Conservation (phyloP, 2,888 invertebrate genomes). For the Drosophila kanekoi region DNA sequence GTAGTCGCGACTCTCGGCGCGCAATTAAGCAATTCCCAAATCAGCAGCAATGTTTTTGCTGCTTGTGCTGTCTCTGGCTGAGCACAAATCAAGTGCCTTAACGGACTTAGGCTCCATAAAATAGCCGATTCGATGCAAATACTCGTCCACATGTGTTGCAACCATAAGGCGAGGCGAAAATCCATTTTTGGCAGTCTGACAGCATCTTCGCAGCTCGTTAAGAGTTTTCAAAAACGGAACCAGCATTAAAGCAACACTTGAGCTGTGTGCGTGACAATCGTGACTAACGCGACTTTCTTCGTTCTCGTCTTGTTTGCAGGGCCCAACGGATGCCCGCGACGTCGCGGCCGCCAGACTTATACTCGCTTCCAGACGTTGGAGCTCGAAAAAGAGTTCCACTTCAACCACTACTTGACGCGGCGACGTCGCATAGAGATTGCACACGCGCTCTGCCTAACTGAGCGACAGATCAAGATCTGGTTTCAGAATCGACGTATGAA, state of each 20-base stretch:
- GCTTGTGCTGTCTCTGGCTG: constrained; percentile 17
- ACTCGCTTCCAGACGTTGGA: constrained; percentile 99
- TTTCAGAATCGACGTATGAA: constrained; percentile 99
- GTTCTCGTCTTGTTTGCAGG: constrained; percentile 88
- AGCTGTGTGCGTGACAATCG: constrained; percentile 30
- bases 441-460: constrained; percentile 97
- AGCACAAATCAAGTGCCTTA: constrained; percentile 57
- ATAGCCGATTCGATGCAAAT: constrained; percentile 9
- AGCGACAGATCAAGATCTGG: constrained; percentile 98
- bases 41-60: constrained; percentile 8
- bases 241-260: constrained; percentile 14
- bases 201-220: constrained; percentile 72
- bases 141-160: constrained; percentile 44
- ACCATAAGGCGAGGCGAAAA: constrained; percentile 28
- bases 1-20: background rate
- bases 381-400: constrained; percentile 99
- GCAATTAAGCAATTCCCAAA: constrained; percentile 40
- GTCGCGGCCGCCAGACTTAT: constrained; percentile 98
- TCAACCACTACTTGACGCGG: constrained; percentile 98
- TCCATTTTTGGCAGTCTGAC: constrained; percentile 49
- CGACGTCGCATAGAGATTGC: constrained; percentile 98
- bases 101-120: constrained; percentile 12
- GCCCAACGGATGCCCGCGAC: constrained; percentile 97
- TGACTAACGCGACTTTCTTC: constrained; percentile 65
- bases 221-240: constrained; percentile 57